Base-by-base conservation (phyloP, 2,113 vertebrate species). In the Eolophus roseicapilla region DNA sequence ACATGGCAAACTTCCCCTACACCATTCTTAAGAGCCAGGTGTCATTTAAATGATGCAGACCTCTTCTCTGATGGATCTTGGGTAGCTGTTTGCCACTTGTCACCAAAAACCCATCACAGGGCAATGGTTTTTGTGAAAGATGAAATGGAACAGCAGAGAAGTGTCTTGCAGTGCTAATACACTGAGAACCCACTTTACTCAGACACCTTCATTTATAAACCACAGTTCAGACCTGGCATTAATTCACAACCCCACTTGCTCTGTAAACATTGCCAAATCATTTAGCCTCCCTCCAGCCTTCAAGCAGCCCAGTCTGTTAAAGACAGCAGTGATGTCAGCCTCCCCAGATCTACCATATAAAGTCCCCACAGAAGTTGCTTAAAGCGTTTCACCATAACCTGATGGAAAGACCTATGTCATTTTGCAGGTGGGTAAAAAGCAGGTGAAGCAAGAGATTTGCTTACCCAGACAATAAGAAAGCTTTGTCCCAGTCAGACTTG, bases 91-190 rank as follows among this genome's bases (percentile, higher is more conserved):
- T 67, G 24, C 59, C 28, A 65, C 8, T 10, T 62, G 49, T 10
- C 73, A 60, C 20, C 33, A 78, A 67, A 93, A 75, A 11, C 5
- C 11, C 33, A 63, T 47, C 13, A 57, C 49, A 84, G 25, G 43
- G 4, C 17, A 67, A 35, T 2, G 2, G 7, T 69, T 84, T 70
- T n/a, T 27, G 44, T 46, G 16, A 92, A 57, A 37, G 25, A 44
- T 43, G 13, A 52, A 75, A 65, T 6, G 53, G 37, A 79, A 85
- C 6, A 33, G 15, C 43, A 64, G 11, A 67, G 19, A 75, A 65
- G 10, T 7, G 28, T 57, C 31, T 29, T 77, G 73, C 7, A 28
- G 23, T 0, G 0, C 23, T 39, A 13, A 27, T 59, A 33, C 11
- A 24, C 9, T 67, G 31, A 15, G 16, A 21, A 75, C 6, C 10